Evolutionary conservation across 2,888 invertebrate species (phyloP).

Genomic region (Flexamia atlantica): DNA sequence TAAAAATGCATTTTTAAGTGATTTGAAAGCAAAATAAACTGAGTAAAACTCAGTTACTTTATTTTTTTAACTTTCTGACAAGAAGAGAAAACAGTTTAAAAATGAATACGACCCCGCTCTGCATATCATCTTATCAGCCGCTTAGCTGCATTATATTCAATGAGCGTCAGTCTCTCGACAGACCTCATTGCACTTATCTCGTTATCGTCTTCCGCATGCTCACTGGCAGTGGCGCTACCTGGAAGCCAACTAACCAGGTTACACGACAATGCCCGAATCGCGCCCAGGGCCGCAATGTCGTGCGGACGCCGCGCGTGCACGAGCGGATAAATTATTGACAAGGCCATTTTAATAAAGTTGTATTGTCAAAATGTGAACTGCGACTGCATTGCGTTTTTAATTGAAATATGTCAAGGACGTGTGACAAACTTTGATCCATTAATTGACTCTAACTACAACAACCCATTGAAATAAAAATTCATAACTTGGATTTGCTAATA

Average conservation of each 20-base stretch:
- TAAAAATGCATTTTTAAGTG: no score
- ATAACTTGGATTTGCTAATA: no score
- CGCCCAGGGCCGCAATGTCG: constrained; percentile 4
- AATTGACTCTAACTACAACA: no score
- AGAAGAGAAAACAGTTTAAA: not conserved
- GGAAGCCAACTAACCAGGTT: constrained; percentile 35
- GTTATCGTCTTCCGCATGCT: constrained; percentile 27
- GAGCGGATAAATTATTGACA: constrained; percentile 4
- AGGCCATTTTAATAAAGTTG: constrained; percentile 10
- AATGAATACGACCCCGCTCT: not conserved
- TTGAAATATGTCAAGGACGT: not conserved
- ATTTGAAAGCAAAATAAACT: no score
- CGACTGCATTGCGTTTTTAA: constrained; percentile 12
- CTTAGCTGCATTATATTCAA: not conserved
- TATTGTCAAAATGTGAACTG: constrained; percentile 30
- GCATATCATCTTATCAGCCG: not conserved
- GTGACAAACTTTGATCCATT: constrained; percentile 9
- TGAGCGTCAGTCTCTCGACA: not conserved
- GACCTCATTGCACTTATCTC: constrained; percentile 15
- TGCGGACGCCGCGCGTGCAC: constrained; percentile 1
- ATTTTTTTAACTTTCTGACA: no score
- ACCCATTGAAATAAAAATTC: no score
- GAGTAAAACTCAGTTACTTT: no score
- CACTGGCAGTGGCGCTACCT: not conserved
- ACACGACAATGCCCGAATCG: constrained; percentile 33